phyloP scores from a whole-genome alignment of 2,888 invertebrate genomes.

The Chironomus tentans region DNA sequence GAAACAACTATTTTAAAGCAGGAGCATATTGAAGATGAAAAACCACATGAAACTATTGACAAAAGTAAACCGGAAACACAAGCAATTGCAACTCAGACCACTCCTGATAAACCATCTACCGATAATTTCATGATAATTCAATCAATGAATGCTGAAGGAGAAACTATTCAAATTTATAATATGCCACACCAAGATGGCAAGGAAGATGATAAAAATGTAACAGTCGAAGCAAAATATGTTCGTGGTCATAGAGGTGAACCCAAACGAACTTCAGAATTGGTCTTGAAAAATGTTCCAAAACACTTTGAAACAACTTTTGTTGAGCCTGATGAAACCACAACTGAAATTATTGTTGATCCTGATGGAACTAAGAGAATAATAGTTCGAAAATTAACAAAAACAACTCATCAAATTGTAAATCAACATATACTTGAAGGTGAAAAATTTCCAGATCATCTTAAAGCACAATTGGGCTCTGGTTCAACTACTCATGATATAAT shows the following conservation, averaged over 20 bases:
- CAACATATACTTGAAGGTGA: constrained; percentile 40
- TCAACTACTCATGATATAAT: constrained; percentile 19
- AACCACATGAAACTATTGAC: constrained; percentile 44
- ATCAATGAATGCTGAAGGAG: constrained; percentile 53
- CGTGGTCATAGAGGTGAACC: constrained; percentile 45
- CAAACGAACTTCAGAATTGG: constrained; percentile 55
- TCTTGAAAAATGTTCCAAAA: constrained; percentile 62
- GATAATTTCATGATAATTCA: constrained; percentile 61
- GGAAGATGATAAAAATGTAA: constrained; percentile 51
- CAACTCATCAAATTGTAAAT: constrained; percentile 56
- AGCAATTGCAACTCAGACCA: constrained; percentile 39
- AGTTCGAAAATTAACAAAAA: constrained; percentile 61
- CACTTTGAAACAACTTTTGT: constrained; percentile 73
- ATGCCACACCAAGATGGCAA: constrained; percentile 50
- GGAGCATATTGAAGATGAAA: constrained; percentile 29
- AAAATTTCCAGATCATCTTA: not conserved
- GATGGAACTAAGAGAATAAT: constrained; percentile 75
- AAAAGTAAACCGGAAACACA: constrained; percentile 41
- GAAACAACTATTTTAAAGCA: no score
- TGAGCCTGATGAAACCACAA: constrained; percentile 74
- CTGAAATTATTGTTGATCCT: constrained; percentile 68
- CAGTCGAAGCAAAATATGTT: constrained; percentile 65
- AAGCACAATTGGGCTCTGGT: not conserved
- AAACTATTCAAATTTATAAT: constrained; percentile 64
- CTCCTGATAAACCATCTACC: constrained; percentile 42